Conservation (phyloP, 1,140 invertebrate species). For the Drosophila watanabei region DNA sequence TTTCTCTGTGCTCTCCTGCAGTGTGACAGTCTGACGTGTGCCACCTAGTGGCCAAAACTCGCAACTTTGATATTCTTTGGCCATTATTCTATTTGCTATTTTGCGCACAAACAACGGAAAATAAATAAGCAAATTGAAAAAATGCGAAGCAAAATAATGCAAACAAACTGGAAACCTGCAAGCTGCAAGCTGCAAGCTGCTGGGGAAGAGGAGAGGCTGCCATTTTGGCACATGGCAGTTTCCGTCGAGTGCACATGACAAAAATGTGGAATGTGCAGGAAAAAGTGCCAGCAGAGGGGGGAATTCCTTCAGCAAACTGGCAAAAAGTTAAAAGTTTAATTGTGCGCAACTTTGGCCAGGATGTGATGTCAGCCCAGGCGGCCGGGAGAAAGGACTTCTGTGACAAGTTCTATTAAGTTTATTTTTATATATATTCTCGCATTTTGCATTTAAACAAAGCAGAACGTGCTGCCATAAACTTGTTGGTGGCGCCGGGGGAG, state of each 20-base stretch:
- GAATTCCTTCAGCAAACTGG: constrained; percentile 64
- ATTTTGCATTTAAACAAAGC: constrained; percentile 60
- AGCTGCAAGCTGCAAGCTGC: constrained; percentile 17
- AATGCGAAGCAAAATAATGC: constrained; percentile 32
- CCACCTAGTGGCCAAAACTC: constrained; percentile 50
- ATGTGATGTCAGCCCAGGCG: constrained; percentile 19
- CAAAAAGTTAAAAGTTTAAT: constrained; percentile 84
- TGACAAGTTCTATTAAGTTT: constrained; percentile 84
- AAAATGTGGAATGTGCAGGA: constrained; percentile 63
- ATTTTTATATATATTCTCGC: constrained; percentile 69
- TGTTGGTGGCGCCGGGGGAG: neutral
- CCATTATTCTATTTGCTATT: constrained; percentile 63
- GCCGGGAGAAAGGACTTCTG: constrained; percentile 58
- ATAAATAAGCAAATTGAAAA: constrained; percentile 60
- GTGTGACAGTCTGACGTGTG: constrained; percentile 29
- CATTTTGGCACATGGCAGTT: constrained; percentile 78
- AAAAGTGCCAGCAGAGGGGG: constrained; percentile 4
- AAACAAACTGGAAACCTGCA: constrained; percentile 53
- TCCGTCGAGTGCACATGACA: constrained; percentile 77
- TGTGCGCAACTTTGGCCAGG: constrained; percentile 74
- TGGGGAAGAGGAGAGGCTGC: constrained; percentile 2
- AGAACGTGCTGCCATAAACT: constrained; percentile 63
- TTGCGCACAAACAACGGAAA: constrained; percentile 38
- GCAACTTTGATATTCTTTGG: constrained; percentile 52
- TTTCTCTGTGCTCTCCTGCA: constrained; percentile 19